phyloP scores from a whole-genome alignment of 2,888 invertebrate species.

The Drymonia ruficornis region DNA sequence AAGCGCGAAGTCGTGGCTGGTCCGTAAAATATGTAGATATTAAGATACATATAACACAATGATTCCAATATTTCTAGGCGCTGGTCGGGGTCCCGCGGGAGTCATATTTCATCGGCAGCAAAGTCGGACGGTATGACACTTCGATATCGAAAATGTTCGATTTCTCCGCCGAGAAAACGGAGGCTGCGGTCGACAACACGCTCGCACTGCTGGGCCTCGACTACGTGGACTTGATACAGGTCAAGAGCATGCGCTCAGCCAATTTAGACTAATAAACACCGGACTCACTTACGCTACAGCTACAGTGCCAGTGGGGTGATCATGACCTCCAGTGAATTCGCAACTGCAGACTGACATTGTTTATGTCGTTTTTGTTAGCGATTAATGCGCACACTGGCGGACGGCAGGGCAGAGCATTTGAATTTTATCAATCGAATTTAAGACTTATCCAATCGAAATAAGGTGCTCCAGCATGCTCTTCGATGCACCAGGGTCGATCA shows the following conservation, averaged over 20 bases:
- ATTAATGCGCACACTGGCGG: too few species aligned
- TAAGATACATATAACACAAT: too few species aligned
- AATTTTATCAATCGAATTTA: too few species aligned
- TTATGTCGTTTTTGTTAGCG: too few species aligned
- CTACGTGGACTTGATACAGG: slow-evolving; percentile 96
- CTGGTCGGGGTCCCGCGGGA: slow-evolving; percentile 91
- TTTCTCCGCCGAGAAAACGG: slow-evolving; percentile 91
- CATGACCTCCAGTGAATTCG: too few species aligned
- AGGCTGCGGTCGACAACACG: slow-evolving; percentile 90
- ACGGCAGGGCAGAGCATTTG: too few species aligned
- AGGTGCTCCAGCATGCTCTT: too few species aligned
- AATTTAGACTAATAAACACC: slow-evolving; percentile 9
- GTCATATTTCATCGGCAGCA: slow-evolving; percentile 95
- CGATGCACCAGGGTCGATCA: too few species aligned
- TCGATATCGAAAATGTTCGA: slow-evolving; percentile 92
- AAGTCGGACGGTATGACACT: slow-evolving; percentile 93
- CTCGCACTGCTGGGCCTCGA: slow-evolving; percentile 89
- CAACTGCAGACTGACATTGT: too few species aligned
- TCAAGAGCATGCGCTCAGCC: slow-evolving; percentile 54
- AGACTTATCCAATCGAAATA: too few species aligned
- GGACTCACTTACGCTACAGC: slow-evolving; percentile 8
- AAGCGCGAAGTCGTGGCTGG: too few species aligned
- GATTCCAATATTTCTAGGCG: slow-evolving; percentile 77
- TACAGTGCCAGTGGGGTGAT: slow-evolving; percentile 10
- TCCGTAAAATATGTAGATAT: too few species aligned